Evolutionary conservation across 2,113 vertebrate species (phyloP), one percentile per base, ranked within the genome.

Genomic region (Panurus biarmicus): DNA sequence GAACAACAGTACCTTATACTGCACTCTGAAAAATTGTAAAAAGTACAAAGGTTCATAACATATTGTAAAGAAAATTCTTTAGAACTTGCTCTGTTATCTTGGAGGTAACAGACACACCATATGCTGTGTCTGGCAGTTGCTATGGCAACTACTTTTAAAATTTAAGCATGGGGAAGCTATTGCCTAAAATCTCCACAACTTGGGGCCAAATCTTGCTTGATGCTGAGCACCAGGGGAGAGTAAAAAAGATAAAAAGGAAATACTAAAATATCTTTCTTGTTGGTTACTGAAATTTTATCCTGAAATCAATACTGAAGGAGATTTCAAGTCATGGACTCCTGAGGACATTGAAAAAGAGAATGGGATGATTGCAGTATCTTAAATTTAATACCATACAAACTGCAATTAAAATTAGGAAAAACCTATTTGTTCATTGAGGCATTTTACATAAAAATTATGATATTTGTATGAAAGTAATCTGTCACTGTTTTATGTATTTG

Each of bases 31-130:
- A 97, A 97, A 95, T 93, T 96, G 90, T 95, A 97, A 97, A 97
- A 98, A 97, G 97, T 98, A 98, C 97, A 98, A 98, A 98, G 97
- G 98, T 98, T 98, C 96, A 38, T 96, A 98, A 97, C 98, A 98
- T 98, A 98, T 97, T 98, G 97, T 98, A 98, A 97, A 97, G 95
- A 97, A 97, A 98, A 97, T 97, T 97, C 97, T 97, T 98, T 97
- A 97, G 97, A 98, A 98, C 97, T 97, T 97, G 97, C 97, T 98
- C 97, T 97, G 98, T 98, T 98, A 97, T 98, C 97, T 97, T 96
- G 93, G 97, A 98, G 97, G 98, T 98, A 98, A 97, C 97, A 98
- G 98, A 98, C 98, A 96, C 97, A 98, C 98, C 98, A 98, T 98
- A 98, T 98, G 98, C 96, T 95, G 95, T 98, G 98, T 98, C 98